A percentile compares a stretch with the other conserved stretches of the same genome.
These are phyloP conservation scores for Eledona agricola DNA, from an alignment of 2,888 invertebrate genomes.

Conservation along the genomic window DNA sequence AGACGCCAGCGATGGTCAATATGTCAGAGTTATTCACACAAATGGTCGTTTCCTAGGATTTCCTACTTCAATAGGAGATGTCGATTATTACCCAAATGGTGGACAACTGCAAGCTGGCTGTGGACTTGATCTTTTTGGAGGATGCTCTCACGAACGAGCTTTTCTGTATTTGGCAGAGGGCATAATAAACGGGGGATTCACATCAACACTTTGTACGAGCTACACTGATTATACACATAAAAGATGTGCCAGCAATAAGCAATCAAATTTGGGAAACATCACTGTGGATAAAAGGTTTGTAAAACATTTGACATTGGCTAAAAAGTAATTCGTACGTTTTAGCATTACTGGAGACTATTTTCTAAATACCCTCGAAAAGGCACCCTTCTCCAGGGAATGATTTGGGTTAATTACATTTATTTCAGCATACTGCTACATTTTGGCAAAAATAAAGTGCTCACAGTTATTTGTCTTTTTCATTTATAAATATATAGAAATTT, in stretches of 20 bases:
- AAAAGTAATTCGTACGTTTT: constrained; percentile 30
- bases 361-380: constrained; percentile 67
- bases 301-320: constrained; percentile 5
- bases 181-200: constrained; percentile 41
- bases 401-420: not conserved
- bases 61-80: constrained; percentile 17
- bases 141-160: constrained; percentile 51
- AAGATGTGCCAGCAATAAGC: constrained; percentile 5
- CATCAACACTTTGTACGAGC: constrained; percentile 11
- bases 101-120: constrained; percentile 29
- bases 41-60: constrained; percentile 28
- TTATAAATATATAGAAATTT: no score
- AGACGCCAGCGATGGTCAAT: constrained; percentile 48
- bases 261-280: constrained; percentile 13
- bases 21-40: constrained; percentile 53
- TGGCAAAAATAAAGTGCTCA: no score
- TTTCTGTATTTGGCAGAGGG: constrained; percentile 63
- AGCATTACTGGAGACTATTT: constrained; percentile 69
- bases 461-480: no score
- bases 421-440: no score
- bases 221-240: constrained; percentile 7
- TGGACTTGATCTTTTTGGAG: constrained; percentile 26
- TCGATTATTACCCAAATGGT: constrained; percentile 30
- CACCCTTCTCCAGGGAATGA: constrained; percentile 60
- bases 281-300: constrained; percentile 22